Evolutionary conservation across 2,797 vertebrate genomes (phyloP).

Genomic region (Catamblyrhynchus diadema): DNA sequence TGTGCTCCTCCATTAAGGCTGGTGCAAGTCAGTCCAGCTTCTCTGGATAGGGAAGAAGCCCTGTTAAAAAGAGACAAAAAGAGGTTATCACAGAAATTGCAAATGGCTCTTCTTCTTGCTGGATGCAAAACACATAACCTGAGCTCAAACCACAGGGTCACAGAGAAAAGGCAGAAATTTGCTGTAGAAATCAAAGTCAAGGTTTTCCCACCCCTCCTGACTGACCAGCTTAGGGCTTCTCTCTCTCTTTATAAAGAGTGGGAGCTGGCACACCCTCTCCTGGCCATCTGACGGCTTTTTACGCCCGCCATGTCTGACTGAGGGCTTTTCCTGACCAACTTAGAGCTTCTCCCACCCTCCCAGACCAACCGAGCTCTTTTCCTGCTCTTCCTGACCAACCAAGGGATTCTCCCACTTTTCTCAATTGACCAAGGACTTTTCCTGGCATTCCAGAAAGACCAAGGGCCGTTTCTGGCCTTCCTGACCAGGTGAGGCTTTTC

Average conservation of each 20-base stretch:
- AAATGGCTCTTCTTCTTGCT: background rate
- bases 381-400: background rate
- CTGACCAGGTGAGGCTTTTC: background rate
- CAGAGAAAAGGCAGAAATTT: background rate
- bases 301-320: background rate
- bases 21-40: background rate
- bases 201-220: background rate
- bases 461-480: background rate
- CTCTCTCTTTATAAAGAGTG: too few species aligned
- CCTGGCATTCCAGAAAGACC: rapidly evolving
- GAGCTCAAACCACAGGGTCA: background rate
- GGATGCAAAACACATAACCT: background rate
- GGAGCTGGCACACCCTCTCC: background rate
- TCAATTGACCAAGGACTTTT: too few species aligned
- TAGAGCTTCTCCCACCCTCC: background rate
- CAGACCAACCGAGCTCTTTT: background rate
- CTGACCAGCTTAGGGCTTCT: background rate
- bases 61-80: background rate
- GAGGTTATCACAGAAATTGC: background rate
- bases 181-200: background rate
- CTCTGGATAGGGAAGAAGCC: background rate
- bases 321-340: background rate
- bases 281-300: background rate
- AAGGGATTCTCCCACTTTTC: background rate
- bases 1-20: background rate